Evolutionary conservation across 2,888 invertebrate species (phyloP).

Genomic region (Apamea crenata): DNA sequence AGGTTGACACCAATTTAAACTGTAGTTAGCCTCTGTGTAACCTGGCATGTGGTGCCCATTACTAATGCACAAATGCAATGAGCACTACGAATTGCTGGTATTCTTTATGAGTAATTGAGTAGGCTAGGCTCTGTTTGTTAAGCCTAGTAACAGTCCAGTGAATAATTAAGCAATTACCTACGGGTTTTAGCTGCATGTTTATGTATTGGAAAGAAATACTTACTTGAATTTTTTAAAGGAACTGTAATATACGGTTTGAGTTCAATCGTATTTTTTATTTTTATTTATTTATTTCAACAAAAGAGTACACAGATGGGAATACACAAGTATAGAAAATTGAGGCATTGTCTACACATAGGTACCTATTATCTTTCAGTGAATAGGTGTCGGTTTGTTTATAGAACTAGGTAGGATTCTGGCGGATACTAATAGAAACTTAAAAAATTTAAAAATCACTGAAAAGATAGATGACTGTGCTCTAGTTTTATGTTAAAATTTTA

Average conservation of each 20-base stretch:
- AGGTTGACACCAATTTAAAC: constrained; percentile 51
- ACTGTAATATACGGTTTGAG: neutral
- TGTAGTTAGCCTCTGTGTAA: constrained; percentile 31
- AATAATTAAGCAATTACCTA: constrained; percentile 32
- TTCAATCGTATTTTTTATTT: too few relatives aligned
- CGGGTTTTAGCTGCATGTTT: neutral
- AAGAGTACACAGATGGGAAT: too few relatives aligned
- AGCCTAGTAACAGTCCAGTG: constrained; percentile 21
- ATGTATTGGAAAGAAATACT: neutral
- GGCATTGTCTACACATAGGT: neutral
- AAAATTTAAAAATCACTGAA: neutral
- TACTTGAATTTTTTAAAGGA: neutral
- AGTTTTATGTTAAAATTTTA: neutral
- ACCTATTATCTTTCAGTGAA: neutral
- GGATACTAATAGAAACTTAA: too few relatives aligned
- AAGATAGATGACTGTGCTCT: too few relatives aligned
- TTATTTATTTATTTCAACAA: too few relatives aligned
- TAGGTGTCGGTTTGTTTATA: neutral
- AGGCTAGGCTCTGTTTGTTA: constrained; percentile 18
- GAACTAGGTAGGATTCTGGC: too few relatives aligned
- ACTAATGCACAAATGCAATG: constrained; percentile 42
- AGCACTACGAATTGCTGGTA: constrained; percentile 12
- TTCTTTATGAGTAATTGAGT: constrained; percentile 50
- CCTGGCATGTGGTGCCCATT: constrained; percentile 19
- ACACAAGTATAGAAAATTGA: neutral